Percentiles rank a stretch among this genome's conserved stretches.
These are phyloP conservation scores for Paedocypris sp. DNA, from an alignment of 2,113 vertebrate genomes.

Conservation along the genomic window DNA sequence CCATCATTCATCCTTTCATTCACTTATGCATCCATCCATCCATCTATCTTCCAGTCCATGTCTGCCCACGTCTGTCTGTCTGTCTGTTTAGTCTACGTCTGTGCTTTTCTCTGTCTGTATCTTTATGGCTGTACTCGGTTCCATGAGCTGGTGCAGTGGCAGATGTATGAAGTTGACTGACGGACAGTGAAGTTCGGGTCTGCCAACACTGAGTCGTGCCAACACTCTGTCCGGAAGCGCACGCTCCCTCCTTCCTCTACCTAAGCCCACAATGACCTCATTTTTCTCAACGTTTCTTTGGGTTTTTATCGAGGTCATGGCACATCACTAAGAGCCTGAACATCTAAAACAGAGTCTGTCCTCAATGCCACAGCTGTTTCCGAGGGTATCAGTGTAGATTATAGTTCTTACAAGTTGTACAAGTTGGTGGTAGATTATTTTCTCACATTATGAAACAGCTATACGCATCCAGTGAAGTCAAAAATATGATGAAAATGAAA, in stretches of 20 bases:
- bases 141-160: not conserved
- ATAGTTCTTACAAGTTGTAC: not conserved
- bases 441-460: no score
- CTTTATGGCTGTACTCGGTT: no score
- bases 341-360: constrained; percentile 16
- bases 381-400: not conserved
- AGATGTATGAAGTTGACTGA: constrained; percentile 15
- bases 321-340: constrained; percentile 11
- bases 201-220: constrained; percentile 6
- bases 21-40: no score
- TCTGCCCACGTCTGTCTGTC: no score
- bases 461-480: no score
- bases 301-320: constrained; percentile 29
- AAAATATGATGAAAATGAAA: no score
- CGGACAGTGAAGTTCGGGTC: not conserved
- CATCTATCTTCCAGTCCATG: no score
- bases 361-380: constrained; percentile 3
- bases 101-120: no score
- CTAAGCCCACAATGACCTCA: constrained; percentile 31
- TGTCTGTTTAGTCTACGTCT: no score
- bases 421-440: no score
- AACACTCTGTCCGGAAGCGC: not conserved
- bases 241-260: not conserved
- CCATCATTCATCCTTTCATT: no score
- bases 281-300: constrained; percentile 26